Percentiles rank a stretch among this genome's conserved stretches.
phyloP scores from a whole-genome alignment of 1,140 invertebrate genomes.

The Ooceraea biroi region DNA sequence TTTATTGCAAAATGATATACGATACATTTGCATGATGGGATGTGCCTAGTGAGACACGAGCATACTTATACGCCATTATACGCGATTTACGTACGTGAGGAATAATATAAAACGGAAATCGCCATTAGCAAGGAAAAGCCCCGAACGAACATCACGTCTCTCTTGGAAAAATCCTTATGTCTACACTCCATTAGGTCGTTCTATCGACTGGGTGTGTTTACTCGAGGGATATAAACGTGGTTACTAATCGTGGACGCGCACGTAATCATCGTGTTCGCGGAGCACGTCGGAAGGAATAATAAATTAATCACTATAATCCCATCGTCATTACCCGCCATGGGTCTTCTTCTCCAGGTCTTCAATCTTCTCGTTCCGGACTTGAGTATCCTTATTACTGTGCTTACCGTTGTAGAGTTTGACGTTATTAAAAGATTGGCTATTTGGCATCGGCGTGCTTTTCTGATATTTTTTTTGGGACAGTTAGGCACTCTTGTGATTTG shows the following conservation, averaged over 20 bases:
- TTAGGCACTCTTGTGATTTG: neutral
- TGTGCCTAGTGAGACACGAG: neutral
- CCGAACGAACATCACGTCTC: constrained; percentile 51
- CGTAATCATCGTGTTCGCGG: constrained; percentile 60
- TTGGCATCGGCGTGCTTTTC: neutral
- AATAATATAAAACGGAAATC: constrained; percentile 50
- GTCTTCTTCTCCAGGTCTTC: constrained; percentile 48
- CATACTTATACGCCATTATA: constrained; percentile 25
- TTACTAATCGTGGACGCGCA: constrained; percentile 62
- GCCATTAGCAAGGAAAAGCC: constrained; percentile 24
- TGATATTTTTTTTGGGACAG: neutral
- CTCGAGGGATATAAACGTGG: constrained; percentile 28
- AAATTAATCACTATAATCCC: constrained; percentile 73
- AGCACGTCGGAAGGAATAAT: constrained; percentile 67
- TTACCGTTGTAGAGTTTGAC: neutral
- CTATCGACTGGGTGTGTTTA: constrained; percentile 47
- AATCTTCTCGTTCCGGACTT: constrained; percentile 16
- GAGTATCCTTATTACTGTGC: constrained; percentile 8
- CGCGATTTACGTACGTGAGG: constrained; percentile 48
- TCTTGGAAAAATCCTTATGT: constrained; percentile 62
- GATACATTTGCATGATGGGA: neutral
- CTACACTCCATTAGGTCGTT: constrained; percentile 54
- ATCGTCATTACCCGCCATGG: constrained; percentile 64
- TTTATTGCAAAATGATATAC: constrained; percentile 9
- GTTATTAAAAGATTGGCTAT: constrained; percentile 13